Conservation (phyloP, 1,140 invertebrate genomes). For the Scaptomyza hsui region DNA sequence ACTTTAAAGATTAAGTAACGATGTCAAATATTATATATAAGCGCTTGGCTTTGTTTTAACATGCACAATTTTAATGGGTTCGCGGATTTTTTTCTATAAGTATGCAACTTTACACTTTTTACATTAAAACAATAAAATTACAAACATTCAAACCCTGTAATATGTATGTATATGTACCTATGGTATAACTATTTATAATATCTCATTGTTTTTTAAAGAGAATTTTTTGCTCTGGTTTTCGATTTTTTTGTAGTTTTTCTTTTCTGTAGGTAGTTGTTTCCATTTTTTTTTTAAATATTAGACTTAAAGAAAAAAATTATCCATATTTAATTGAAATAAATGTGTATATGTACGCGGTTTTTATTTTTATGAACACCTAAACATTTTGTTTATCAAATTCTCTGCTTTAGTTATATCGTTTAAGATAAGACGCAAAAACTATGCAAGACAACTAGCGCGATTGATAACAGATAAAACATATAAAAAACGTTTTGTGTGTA, state of each 20-base stretch:
- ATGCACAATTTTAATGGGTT: slow-evolving; percentile 8
- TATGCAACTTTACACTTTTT: slow-evolving; percentile 49
- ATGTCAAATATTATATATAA: neutral
- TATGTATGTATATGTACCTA: slow-evolving; percentile 24
- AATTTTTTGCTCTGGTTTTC: slow-evolving; percentile 57
- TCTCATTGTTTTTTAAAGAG: slow-evolving; percentile 54
- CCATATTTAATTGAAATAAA: slow-evolving; percentile 52
- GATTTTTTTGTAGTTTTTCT: slow-evolving; percentile 29
- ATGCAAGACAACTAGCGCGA: slow-evolving; percentile 73
- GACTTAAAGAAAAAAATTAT: slow-evolving; percentile 54
- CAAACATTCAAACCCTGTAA: slow-evolving; percentile 56
- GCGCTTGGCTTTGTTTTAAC: neutral
- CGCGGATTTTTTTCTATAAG: slow-evolving; percentile 29
- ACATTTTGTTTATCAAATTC: slow-evolving; percentile 33
- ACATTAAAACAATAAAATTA: slow-evolving; percentile 74
- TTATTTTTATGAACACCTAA: slow-evolving; percentile 68
- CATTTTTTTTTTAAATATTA: slow-evolving; percentile 71
- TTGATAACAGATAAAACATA: slow-evolving; percentile 32
- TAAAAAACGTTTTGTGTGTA: slow-evolving; percentile 26
- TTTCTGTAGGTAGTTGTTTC: slow-evolving; percentile 76
- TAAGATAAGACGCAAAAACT: slow-evolving; percentile 69
- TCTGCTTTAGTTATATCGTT: slow-evolving; percentile 2
- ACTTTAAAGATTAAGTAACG: neutral
- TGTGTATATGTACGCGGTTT: slow-evolving; percentile 31
- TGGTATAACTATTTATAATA: slow-evolving; percentile 50